Evolutionary conservation across 2,888 invertebrate genomes (phyloP), one percentile per base, ranked within the genome.

Genomic region (Phlogophora meticulosa): DNA sequence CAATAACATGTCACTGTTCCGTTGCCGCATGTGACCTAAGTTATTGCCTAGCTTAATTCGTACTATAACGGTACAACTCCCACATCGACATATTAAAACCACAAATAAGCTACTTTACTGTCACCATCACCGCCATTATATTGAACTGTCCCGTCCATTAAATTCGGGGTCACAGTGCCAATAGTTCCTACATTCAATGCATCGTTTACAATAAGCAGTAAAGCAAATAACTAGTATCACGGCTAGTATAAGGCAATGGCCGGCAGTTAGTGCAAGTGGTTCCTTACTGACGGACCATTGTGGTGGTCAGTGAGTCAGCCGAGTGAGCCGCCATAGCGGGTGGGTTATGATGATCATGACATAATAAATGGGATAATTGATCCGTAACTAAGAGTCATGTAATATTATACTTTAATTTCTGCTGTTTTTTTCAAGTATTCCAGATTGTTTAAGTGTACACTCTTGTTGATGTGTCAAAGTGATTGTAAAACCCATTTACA

Each of bases 151-250:
- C 11, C 22, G 40, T 28, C 13, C 13, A 67, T 67, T 20, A n/a
- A 11, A 7, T n/a, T 53, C 52, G 68, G 68, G 75, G 56, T 48
- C 75, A 52, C 46, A 4, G 5, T 7, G 32, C 42, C 55, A 45
- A 73, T 56, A 22, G 56, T 48, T n/a, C 1, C 4, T 22, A 1
- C 32, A 24, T 15, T 22, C 22, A 69, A 45, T 22, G 38, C 46
- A 34, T 38, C 13, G n/a, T n/a, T 36, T 24, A 68, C 71, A 68
- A 72, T 75, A 36, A 48, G 76, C 24, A 32, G 20, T 72, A 58
- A 76, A 20, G 32, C 15, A 15, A 24, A 10, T 28, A 4, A 28
- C 28, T 13, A 57, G 22, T 11, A 10, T 4, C 4, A 5, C 42
- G 1, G 45, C 4, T 40, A 17, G 10, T 36, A 36, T 45, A 56